Base-by-base conservation (phyloP, 2,797 vertebrate genomes). In the Acipenser transmontanus region DNA sequence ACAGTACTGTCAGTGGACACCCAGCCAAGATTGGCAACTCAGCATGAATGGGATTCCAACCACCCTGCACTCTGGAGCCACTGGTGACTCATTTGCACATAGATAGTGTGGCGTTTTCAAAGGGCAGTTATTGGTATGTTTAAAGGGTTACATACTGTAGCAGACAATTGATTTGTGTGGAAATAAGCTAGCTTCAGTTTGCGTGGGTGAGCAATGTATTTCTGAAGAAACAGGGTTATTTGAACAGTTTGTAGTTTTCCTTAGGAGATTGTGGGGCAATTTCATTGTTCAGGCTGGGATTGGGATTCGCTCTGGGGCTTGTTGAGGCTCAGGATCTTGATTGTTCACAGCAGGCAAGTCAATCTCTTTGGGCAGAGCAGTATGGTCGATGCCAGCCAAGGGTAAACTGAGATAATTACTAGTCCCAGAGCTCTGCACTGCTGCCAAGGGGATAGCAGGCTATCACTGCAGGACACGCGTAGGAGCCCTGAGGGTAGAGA, bases 391-490 rank as follows among this genome's bases (percentile, higher is more conserved):
- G 60, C 34, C 34, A 17, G 8, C 60, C 60, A 7, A 61, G 60
- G 60, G 60, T 61, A 61, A 61, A 61, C 17, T n/a, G 14, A 12
- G 60, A 61, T 61, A 61, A 61, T 61, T 61, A 61, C 7, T 13
- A 47, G 47, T 47, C 47, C 17, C 60, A 6, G 47, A 47, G 60
- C 60, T 61, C 8, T 7, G 34, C 34, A 34, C 8, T 20, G 60
- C 60, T 61, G 60, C 60, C 60, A 61, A 12, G 20, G 47, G 60
- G 47, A 61, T 34, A 61, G 17, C 17, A 20, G 7, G 8, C 34
- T 34, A 34, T 34, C 34, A 12, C 60, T 61, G 47, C 60, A 47
- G 60, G 17, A 47, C 47, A 34, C 7, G 20, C 9, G 17, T 14
- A 10, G 10, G 9, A 47, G 60, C 60, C 60, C 60, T 17, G 17